Base-by-base conservation (phyloP, 1,140 invertebrate genomes). In the Drosophila seguyi region DNA sequence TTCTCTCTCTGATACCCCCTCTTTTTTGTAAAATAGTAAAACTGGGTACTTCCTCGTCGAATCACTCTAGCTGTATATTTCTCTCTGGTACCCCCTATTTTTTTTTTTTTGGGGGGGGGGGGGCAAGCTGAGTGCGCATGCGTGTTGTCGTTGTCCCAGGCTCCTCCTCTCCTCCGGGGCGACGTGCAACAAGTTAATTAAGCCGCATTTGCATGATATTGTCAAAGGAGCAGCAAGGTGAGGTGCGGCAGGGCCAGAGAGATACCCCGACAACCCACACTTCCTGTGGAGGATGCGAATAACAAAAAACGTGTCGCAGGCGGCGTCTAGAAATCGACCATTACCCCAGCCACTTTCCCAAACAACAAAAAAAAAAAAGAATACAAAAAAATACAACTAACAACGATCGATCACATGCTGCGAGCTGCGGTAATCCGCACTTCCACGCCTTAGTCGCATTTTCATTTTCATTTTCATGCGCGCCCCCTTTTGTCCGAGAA, bases 141-240 rank as follows among this genome's bases (percentile, higher is more conserved):
- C 85, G 85, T 88, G 85, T 90, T 71, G 73, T 68, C 69, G 66
- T 50, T 73, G 69, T 73, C 48, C 22, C 36, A 44, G 44, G 20
- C 52, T 25, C 53, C 52, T 55, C 44, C n/a, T 39, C 69, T 50
- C 69, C 69, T 63, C 69, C 65, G 55, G 59, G 74, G 85, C 85
- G 85, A 88, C 85, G 85, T 90, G 85, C 85, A 90, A 90, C 85
- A 90, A 90, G 85, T 90, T 90, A 90, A 90, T 90, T 90, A 90
- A 90, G 85, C 81, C 86, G 78, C 81, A 90, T 90, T 90, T 90
- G 85, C 85, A 90, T 90, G 85, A 47, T 71, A 60, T 65, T 80
- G 50, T 73, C 67, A 53, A 27, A 27, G 45, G 36, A 42, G 27
- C 13, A 42, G 34, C 8, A 47, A 10, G 25, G 44, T 47, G 38